Evolutionary conservation across 1,140 invertebrate species (phyloP), one percentile per base, ranked within the genome.

Genomic region (Geopemphigus sp.): DNA sequence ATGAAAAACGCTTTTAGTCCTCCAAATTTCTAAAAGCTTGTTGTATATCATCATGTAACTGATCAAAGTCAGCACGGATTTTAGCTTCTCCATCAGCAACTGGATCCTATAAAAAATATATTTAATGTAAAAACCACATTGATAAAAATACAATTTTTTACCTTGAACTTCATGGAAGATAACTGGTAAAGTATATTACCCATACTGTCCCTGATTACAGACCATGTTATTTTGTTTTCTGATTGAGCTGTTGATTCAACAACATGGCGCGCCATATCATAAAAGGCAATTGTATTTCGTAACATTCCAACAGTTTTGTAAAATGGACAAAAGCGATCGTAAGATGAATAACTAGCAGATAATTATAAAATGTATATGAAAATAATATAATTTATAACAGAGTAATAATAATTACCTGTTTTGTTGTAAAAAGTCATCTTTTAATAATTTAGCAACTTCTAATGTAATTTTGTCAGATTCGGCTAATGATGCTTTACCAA

Each of bases 261-360:
- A 12, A 97, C 94, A 86, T 99, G 97, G 81, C 95, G 92, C 15
- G 98, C 92, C 92, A 98, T 92, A 85, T 99, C 98, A 85, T 98
- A 99, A 87, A 99, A 98, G 47, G 94, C 90, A 85, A 99, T 98
- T 89, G 99, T 99, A 88, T 99, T 99, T 85, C 91, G 92, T 84
- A 99, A 86, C 98, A 99, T 99, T 82, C 96, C 97, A 19, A 97
- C 95, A 39, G 97, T 99, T 89, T 99, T 99, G 89, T 99, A 99
- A 90, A 99, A 99, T 84, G 98, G 98, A 87, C 98, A 99, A 89
- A 97, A 99, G 82, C 97, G 90, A 89, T 98, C 97, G 87, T 99
- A 98, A 14, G 95, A 88, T 39, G 95, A 95, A 87, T 98, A 99
- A 86, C 91, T 94, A 87, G n/a, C 86, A 85, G 83, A 84, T 81